Conservation (phyloP, 2,113 vertebrate species). For the Cnemophilus loriae region DNA sequence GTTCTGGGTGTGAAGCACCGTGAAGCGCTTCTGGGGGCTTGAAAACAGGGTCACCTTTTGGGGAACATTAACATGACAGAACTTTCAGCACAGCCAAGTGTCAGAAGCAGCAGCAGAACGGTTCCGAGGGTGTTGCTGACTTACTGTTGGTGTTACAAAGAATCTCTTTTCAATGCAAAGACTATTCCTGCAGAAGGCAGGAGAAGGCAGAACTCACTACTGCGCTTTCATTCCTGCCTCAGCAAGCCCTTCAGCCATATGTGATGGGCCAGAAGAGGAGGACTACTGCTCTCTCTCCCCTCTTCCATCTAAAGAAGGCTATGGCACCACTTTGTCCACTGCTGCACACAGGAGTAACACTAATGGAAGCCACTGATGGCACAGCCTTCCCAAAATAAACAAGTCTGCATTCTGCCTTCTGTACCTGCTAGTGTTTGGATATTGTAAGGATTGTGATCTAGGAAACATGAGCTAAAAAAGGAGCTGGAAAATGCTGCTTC, state of each 20-base stretch:
- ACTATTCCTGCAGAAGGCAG: not conserved
- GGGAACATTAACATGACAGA: not conserved
- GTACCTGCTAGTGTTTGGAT: not conserved
- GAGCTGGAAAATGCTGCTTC: not conserved
- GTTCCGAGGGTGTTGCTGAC: fast-evolving
- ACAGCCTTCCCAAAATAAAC: not conserved
- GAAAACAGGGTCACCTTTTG: not conserved
- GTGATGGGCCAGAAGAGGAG: not conserved
- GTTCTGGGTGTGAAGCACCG: not conserved
- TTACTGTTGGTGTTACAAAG: not conserved
- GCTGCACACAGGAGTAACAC: not conserved
- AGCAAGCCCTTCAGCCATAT: not conserved
- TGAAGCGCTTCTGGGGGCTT: not conserved
- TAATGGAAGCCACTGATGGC: not conserved
- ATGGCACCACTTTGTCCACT: not conserved
- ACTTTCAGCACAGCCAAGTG: not conserved
- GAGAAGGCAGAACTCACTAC: not conserved
- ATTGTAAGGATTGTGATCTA: not conserved
- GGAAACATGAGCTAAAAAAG: not conserved
- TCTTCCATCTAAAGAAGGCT: not conserved
- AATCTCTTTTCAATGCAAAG: not conserved
- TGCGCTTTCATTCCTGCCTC: fast-evolving
- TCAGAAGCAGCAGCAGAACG: not conserved
- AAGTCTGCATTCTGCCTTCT: not conserved
- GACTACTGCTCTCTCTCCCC: not conserved